Base-by-base conservation (phyloP, 2,797 vertebrate species). In the Emys orbicularis region DNA sequence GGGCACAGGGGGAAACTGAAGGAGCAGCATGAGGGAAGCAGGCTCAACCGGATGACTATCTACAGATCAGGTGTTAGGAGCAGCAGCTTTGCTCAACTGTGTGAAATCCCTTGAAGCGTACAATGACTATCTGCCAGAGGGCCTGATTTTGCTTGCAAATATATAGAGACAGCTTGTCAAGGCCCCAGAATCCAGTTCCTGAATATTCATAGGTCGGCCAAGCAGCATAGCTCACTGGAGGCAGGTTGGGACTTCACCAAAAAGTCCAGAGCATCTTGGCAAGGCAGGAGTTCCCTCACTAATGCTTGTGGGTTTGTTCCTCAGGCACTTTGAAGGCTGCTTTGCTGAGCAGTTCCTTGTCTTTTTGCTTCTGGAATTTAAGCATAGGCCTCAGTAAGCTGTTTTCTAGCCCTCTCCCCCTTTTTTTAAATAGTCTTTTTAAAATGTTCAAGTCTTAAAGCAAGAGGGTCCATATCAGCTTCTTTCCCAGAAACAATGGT, bases 51-150 rank as follows among this genome's bases (percentile, higher is more conserved):
- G 79, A 81, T 54, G 79, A 84, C 87, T 95, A 93, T 83, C 76
- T 41, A 89, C 83, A 90, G 92, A 95, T 80, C 89, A 79, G 89
- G 59, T 86, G 81, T 83, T 68, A 93, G 86, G 79, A 94, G 84
- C 86, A 65, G 72, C 53, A 85, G 72, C 88, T 94, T 47, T 77
- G 77, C 74, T 44, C 72, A 93, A 34, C 83, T 88, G 57, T n/a
- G 81, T 72, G 21, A 44, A 49, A 76, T 91, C 84, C 59, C 87
- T 92, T 90, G 84, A 88, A 96, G 92, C 83, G 61, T 61, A 77
- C 21, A 83, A 83, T 92, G 90, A 29, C 84, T 79, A 76, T 90
- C 52, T 93, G 86, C 74, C 44, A 77, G 74, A 77, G 27, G 74
- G 44, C 27, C 56, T 72, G 84, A 23, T 89, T 94, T 97, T 81